Percentiles rank a stretch among this genome's conserved stretches.
phyloP scores from a whole-genome alignment of 1,140 invertebrate genomes.

The Nasonia longicornis region DNA sequence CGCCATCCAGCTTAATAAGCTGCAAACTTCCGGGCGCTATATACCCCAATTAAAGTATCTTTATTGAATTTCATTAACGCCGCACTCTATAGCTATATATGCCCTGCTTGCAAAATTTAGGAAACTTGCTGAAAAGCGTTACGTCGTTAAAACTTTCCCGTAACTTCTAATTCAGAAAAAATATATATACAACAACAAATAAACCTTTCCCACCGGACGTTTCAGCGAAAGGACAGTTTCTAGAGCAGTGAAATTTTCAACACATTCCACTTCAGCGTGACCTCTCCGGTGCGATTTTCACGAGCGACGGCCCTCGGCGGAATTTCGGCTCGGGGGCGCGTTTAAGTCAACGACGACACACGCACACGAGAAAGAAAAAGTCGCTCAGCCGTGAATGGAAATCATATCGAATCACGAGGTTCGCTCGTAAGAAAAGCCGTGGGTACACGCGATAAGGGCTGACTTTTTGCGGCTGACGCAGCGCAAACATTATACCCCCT shows the following conservation, averaged over 20 bases:
- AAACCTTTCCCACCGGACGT: background rate
- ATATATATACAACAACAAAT: background rate
- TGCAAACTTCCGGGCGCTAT: background rate
- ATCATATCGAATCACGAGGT: constrained; percentile 50
- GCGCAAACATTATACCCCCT: no score
- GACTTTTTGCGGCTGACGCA: background rate
- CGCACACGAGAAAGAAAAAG: constrained; percentile 1
- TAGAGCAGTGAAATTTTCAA: background rate
- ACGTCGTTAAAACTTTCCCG: no score
- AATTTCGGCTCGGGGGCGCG: background rate
- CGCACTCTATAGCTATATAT: background rate
- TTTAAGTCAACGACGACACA: background rate
- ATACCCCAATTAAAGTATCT: background rate
- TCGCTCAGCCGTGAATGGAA: constrained; percentile 54
- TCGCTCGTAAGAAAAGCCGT: background rate
- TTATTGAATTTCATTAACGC: background rate
- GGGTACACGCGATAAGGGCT: background rate
- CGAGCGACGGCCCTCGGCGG: background rate
- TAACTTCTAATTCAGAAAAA: no score
- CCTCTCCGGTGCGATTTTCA: background rate
- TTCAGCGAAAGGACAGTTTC: background rate
- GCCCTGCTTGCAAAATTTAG: no score
- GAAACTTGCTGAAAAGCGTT: background rate
- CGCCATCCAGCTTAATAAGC: constrained; percentile 12
- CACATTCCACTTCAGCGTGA: background rate